Conservation (phyloP, 2,888 invertebrate genomes). For the Hartigia nigra region DNA sequence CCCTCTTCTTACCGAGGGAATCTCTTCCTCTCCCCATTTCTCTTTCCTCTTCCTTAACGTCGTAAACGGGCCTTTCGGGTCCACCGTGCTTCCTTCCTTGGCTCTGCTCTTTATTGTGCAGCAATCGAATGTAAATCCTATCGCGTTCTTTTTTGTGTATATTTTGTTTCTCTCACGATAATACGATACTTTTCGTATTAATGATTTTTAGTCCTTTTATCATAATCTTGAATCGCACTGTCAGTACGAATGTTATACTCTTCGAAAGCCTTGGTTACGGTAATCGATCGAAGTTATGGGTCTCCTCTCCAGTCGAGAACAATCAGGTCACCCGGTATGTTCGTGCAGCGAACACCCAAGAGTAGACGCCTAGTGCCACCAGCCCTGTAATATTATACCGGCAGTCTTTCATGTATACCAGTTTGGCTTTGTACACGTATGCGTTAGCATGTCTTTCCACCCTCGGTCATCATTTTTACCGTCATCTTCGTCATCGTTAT, state of each 20-base stretch:
- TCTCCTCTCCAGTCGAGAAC: slow-evolving; percentile 14
- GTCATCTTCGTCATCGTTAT: not conserved
- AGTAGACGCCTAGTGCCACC: slow-evolving; percentile 48
- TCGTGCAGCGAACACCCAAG: slow-evolving; percentile 50
- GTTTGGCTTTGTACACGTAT: slow-evolving; percentile 31
- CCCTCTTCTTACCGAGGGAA: slow-evolving; percentile 13
- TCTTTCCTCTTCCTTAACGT: slow-evolving; percentile 7
- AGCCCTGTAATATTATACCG: slow-evolving; percentile 61
- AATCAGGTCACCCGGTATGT: slow-evolving; percentile 51
- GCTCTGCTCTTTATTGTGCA: not conserved
- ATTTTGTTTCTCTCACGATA: not conserved
- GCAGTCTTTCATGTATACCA: slow-evolving; percentile 41
- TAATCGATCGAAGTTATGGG: not conserved
- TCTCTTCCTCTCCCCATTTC: slow-evolving; percentile 18
- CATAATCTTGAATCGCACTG: not conserved
- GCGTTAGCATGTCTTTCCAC: slow-evolving; percentile 8
- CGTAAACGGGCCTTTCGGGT: not conserved
- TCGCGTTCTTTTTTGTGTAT: not conserved
- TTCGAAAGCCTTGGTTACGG: not conserved
- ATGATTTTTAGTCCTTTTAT: not conserved
- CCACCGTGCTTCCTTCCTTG: not conserved
- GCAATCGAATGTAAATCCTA: not conserved
- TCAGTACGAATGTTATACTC: not conserved
- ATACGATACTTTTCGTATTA: not conserved
- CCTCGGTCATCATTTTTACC: slow-evolving; percentile 1